These are phyloP conservation scores for Fregata magnificens DNA, from an alignment of 2,113 vertebrate genomes.

Conservation along the genomic window DNA sequence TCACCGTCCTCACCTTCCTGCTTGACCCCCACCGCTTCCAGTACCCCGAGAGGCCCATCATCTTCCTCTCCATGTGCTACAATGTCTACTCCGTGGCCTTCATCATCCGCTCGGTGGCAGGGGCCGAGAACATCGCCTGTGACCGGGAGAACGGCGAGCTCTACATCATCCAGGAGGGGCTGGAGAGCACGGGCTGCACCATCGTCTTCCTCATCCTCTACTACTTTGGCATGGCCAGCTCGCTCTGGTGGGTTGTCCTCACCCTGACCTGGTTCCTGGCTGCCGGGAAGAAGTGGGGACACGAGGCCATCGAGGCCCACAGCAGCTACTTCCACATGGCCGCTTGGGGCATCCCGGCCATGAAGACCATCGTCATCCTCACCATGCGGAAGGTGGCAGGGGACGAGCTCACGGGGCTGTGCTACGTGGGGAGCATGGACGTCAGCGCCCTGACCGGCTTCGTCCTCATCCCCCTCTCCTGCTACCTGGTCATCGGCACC, in stretches of 20 bases:
- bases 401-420: constrained; percentile 94
- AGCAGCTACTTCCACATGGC: constrained; percentile 99
- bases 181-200: constrained; percentile 95
- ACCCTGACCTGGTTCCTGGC: constrained; percentile 98
- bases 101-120: constrained; percentile 92
- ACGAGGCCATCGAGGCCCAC: constrained; percentile 95
- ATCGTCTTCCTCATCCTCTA: constrained; percentile 97
- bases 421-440: constrained; percentile 93
- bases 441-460: constrained; percentile 87
- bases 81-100: constrained; percentile 96
- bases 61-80: constrained; percentile 99
- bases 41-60: constrained; percentile 96
- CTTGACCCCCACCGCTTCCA: constrained; percentile 96
- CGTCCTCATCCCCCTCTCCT: constrained; percentile 91
- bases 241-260: constrained; percentile 97
- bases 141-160: constrained; percentile 90
- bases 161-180: constrained; percentile 94
- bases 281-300: constrained; percentile 96
- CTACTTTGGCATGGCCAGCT: constrained; percentile 98
- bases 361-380: constrained; percentile 95
- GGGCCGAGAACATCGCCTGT: constrained; percentile 92
- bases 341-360: constrained; percentile 93
- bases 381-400: constrained; percentile 96
- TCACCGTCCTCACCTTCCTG: constrained; percentile 96
- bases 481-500: constrained; percentile 92